phyloP scores from a whole-genome alignment of 2,888 invertebrate genomes.

The Thalpophila matura region DNA sequence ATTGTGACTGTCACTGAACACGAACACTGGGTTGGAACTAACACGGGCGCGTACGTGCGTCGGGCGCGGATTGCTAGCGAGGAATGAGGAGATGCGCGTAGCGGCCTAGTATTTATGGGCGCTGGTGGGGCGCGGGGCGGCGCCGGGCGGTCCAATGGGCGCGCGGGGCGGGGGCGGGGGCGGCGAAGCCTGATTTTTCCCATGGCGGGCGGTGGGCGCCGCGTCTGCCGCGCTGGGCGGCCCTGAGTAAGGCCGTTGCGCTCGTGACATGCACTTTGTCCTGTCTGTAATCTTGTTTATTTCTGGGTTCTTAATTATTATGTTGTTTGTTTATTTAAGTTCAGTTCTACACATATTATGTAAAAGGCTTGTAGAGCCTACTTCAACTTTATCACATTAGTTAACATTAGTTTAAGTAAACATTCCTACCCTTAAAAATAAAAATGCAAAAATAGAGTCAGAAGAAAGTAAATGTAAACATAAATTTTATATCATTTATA shows the following conservation, averaged over 20 bases:
- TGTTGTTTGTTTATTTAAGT: constrained; percentile 61
- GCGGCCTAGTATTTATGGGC: constrained; percentile 83
- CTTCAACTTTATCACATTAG: not conserved
- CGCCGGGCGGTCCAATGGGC: constrained; percentile 85
- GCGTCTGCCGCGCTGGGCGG: constrained; percentile 85
- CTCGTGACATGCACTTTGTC: constrained; percentile 89
- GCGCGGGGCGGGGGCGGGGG: constrained; percentile 88
- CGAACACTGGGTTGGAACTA: constrained; percentile 82
- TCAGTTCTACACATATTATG: not conserved
- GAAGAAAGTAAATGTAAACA: not conserved
- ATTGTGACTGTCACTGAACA: constrained; percentile 91
- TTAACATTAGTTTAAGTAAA: not conserved
- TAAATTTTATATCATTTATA: too few relatives aligned
- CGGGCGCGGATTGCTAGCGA: constrained; percentile 78
- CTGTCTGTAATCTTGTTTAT: constrained; percentile 76
- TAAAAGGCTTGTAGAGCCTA: not conserved
- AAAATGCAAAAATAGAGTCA: not conserved
- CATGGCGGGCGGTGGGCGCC: constrained; percentile 84
- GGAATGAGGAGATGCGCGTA: constrained; percentile 89
- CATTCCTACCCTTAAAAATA: not conserved
- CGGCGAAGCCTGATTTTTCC: constrained; percentile 90
- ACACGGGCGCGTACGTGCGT: constrained; percentile 79
- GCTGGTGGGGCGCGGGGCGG: constrained; percentile 89
- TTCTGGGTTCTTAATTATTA: constrained; percentile 70
- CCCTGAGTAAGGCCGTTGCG: constrained; percentile 89